Evolutionary conservation across 1,140 invertebrate species (phyloP).

Genomic region (Phymorhynchus buccinoides): DNA sequence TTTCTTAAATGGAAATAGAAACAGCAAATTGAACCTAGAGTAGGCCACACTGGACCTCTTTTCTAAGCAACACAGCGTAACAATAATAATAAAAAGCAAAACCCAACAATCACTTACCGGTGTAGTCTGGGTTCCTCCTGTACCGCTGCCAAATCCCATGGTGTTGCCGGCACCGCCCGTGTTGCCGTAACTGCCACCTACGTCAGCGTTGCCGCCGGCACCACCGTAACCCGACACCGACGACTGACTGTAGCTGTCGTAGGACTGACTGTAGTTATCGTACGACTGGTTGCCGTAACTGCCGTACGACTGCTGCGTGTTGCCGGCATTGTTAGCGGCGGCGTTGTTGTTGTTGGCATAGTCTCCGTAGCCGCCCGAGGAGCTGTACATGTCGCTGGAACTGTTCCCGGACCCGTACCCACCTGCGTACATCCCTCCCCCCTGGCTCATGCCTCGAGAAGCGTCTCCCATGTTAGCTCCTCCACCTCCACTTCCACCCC

Average conservation of each 20-base stretch:
- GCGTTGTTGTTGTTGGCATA: not conserved
- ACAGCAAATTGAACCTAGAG: not conserved
- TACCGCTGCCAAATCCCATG: not conserved
- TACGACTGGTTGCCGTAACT: not conserved
- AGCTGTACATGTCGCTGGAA: not conserved
- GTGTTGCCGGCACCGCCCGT: not conserved
- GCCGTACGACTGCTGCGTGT: not conserved
- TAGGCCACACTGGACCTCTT: not conserved
- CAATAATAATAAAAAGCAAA: not conserved
- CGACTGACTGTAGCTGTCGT: constrained; percentile 13
- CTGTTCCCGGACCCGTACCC: not conserved
- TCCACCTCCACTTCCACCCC: not conserved
- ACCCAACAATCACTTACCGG: not conserved
- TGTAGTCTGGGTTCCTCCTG: not conserved
- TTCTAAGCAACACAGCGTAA: no score
- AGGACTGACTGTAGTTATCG: not conserved
- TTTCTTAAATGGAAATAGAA: no score
- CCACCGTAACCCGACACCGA: not conserved
- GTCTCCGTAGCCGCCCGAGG: constrained; percentile 12
- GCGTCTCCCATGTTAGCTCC: not conserved
- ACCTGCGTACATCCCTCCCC: not conserved
- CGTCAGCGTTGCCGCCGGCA: constrained; percentile 1
- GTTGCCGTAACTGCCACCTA: constrained; percentile 27
- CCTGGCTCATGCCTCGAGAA: not conserved
- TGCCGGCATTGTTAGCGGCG: not conserved